Evolutionary conservation across 2,797 vertebrate species (phyloP).

Genomic region (Acomys russatus): DNA sequence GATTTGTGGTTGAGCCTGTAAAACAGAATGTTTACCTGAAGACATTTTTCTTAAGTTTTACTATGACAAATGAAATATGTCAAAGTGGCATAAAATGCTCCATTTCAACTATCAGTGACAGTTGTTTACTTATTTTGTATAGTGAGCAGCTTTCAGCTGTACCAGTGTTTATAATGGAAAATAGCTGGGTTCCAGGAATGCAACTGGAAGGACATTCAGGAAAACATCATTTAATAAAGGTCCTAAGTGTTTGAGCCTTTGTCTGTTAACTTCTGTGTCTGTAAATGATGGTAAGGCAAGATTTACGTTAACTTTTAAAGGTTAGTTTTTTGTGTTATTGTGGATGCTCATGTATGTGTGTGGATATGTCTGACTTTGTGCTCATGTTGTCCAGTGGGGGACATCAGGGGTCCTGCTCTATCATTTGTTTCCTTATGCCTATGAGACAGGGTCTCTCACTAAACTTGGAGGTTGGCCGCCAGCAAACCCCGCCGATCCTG

Average conservation of each 20-base stretch:
- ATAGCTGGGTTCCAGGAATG: background rate
- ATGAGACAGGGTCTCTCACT: background rate
- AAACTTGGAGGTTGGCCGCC: background rate
- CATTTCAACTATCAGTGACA: background rate
- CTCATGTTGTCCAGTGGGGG: background rate
- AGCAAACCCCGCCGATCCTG: background rate
- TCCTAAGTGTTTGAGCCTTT: background rate
- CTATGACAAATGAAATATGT: conserved; percentile 46
- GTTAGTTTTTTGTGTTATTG: background rate
- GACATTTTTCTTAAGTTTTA: background rate
- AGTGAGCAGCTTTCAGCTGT: background rate
- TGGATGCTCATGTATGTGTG: background rate
- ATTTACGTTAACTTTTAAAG: conserved; percentile 5
- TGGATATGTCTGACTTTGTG: background rate
- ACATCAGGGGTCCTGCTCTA: background rate
- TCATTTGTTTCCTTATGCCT: background rate
- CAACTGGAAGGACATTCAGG: background rate
- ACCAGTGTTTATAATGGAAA: conserved; percentile 31
- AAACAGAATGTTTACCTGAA: background rate
- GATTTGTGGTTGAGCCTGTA: background rate
- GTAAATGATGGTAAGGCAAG: background rate
- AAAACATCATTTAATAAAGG: conserved; percentile 19
- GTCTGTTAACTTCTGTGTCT: background rate
- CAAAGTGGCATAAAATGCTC: background rate
- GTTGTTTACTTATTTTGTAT: conserved; percentile 52